Evolutionary conservation across 2,888 invertebrate genomes (phyloP).

Genomic region (Cerastis leucographa): DNA sequence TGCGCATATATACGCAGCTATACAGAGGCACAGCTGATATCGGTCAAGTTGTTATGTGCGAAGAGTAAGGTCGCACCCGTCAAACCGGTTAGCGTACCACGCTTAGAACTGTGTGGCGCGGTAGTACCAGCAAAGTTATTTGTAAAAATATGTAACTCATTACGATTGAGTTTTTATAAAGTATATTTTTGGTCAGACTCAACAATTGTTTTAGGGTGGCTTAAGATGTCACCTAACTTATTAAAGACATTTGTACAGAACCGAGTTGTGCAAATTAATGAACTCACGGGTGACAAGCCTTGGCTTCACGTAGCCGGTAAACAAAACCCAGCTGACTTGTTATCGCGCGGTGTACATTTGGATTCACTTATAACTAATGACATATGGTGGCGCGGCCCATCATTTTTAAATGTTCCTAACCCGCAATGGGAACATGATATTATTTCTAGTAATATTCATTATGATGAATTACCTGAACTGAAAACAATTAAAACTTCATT

Average conservation of each 20-base stretch:
- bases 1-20: background rate
- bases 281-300: background rate
- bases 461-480: background rate
- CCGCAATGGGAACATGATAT: background rate
- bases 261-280: conserved; percentile 4
- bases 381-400: background rate
- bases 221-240: background rate
- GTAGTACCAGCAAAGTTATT: background rate
- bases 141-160: background rate
- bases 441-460: background rate
- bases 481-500: background rate
- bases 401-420: background rate
- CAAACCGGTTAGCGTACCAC: background rate
- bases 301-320: conserved; percentile 3
- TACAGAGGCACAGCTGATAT: background rate
- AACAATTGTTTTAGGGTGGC: conserved; percentile 1
- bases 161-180: background rate
- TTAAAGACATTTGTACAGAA: conserved; percentile 1
- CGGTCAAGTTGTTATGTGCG: background rate
- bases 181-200: conserved; percentile 9
- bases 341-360: conserved; percentile 4
- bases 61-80: conserved; percentile 2
- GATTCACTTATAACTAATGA: background rate
- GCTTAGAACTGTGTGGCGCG: background rate
- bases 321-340: conserved; percentile 4